phyloP scores from a whole-genome alignment of 30 jellyfish, hydroid and myxozoan species.

The Pelagia noctiluca region DNA sequence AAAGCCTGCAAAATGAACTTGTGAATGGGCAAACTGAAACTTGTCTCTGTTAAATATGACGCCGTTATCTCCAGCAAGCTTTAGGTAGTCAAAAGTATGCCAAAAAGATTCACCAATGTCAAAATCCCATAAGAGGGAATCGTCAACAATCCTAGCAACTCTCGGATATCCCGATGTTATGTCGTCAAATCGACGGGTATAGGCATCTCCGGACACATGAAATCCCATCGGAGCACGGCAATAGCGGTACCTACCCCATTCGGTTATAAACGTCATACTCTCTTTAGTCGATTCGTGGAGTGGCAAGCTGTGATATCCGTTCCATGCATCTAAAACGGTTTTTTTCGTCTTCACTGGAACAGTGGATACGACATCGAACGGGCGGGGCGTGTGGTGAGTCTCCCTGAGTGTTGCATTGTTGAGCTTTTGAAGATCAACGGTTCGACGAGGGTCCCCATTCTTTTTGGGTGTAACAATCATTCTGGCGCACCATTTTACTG shows the following conservation, averaged over 20 bases:
- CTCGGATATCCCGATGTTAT: constrained; percentile 26
- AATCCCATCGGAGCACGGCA: constrained; percentile 60
- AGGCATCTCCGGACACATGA: constrained; percentile 77
- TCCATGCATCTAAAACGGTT: constrained; percentile 82
- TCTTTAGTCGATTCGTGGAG: constrained; percentile 15
- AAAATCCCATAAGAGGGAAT: too few species aligned
- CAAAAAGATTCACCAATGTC: too few species aligned
- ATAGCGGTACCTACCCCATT: constrained; percentile 78
- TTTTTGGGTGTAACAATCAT: constrained; percentile 22
- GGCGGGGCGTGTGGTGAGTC: constrained; percentile 85
- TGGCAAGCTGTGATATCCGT: constrained; percentile 76
- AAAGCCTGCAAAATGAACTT: constrained; percentile 80
- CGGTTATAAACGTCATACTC: constrained; percentile 67
- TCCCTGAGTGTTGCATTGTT: constrained; percentile 65
- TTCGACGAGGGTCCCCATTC: constrained; percentile 42
- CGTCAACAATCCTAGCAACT: constrained; percentile 44
- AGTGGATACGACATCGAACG: constrained; percentile 6
- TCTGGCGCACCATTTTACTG: constrained; percentile 5
- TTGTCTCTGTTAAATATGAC: too few species aligned
- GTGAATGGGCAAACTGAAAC: constrained; percentile 32
- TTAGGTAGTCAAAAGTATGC: too few species aligned
- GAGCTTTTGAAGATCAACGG: constrained; percentile 67
- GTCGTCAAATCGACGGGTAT: too few species aligned
- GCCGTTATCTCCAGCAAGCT: too few species aligned
- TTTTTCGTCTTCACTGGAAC: constrained; percentile 50